A percentile compares a stretch with the other conserved stretches of the same genome.
phyloP scores from a whole-genome alignment of 30 jellyfish, hydroid and myxozoan species.

The Chrysaora quinquecirrha region DNA sequence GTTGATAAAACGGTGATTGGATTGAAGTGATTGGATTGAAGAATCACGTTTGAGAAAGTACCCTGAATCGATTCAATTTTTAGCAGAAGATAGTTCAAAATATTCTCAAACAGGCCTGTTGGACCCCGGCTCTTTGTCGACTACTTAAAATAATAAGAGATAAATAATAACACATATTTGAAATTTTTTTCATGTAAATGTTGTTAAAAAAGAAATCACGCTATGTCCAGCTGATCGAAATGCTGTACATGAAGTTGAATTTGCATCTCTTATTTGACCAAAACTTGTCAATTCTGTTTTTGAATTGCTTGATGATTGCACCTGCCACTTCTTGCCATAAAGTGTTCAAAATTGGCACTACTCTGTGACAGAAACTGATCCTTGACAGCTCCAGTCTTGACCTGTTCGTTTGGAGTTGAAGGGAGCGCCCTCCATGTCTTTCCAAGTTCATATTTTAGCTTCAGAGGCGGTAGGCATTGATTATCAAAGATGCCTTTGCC shows the following conservation, averaged over 20 bases:
- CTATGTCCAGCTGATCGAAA: background rate
- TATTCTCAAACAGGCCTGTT: too few relatives aligned
- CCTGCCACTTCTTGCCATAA: slow-evolving; percentile 23
- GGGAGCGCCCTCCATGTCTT: slow-evolving; percentile 28
- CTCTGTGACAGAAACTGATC: slow-evolving; percentile 6
- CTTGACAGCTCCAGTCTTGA: background rate
- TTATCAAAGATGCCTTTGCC: slow-evolving; percentile 9
- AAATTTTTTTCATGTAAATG: too few relatives aligned
- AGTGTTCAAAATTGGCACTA: background rate
- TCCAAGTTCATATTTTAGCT: slow-evolving; percentile 1
- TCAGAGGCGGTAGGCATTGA: background rate
- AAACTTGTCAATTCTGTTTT: slow-evolving; percentile 6
- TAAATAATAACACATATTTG: too few relatives aligned
- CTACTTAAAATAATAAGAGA: too few relatives aligned
- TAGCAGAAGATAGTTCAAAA: too few relatives aligned
- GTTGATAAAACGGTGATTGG: too few relatives aligned
- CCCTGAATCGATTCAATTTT: too few relatives aligned
- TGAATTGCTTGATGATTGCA: slow-evolving; percentile 5
- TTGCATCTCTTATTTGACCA: slow-evolving; percentile 9
- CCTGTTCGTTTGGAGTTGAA: slow-evolving; percentile 7
- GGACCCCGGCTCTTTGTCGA: too few relatives aligned
- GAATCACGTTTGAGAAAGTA: too few relatives aligned
- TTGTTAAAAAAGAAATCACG: too few relatives aligned
- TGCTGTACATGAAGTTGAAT: background rate
- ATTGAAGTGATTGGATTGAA: too few relatives aligned